Conservation (phyloP, 2,797 vertebrate species). For the Lagocephalus sceleratus region DNA sequence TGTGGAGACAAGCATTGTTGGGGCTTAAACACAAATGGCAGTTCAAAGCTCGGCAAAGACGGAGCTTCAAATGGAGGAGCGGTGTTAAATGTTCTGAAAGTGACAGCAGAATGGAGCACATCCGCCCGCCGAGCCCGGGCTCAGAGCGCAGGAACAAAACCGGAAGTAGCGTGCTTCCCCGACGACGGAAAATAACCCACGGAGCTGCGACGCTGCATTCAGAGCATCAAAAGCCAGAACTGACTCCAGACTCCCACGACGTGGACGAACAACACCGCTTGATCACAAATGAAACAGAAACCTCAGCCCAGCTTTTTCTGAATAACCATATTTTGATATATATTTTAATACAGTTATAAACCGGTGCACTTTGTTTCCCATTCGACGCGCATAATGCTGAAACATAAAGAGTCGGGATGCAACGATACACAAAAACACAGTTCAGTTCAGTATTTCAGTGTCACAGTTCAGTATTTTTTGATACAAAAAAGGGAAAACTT, state of each 20-base stretch:
- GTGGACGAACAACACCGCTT: conserved; percentile 18
- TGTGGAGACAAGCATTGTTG: conserved; percentile 38
- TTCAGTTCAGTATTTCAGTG: too few species aligned
- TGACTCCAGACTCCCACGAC: conserved; percentile 17
- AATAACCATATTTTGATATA: conserved; percentile 59
- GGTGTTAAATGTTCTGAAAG: conserved; percentile 55
- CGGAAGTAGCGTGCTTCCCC: too few species aligned
- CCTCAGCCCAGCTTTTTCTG: conserved; percentile 20
- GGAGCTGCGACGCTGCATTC: conserved; percentile 6
- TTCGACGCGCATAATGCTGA: conserved; percentile 35
- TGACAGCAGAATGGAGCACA: conserved; percentile 58
- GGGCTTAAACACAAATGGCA: conserved; percentile 67
- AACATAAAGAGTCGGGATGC: too few species aligned
- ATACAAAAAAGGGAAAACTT: too few species aligned
- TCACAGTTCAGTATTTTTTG: too few species aligned
- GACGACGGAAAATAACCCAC: too few species aligned
- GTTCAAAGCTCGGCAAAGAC: conserved; percentile 71
- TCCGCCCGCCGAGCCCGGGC: conserved; percentile 34
- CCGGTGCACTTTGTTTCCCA: conserved; percentile 48
- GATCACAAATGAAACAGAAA: conserved; percentile 28
- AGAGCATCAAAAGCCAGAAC: conserved; percentile 14
- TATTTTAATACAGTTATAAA: conserved; percentile 53
- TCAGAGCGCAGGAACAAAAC: conserved; percentile 26
- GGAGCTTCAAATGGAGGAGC: conserved; percentile 59
- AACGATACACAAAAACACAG: too few species aligned